Base-by-base conservation (phyloP, 2,888 invertebrate species). In the Incurvaria masculella region DNA sequence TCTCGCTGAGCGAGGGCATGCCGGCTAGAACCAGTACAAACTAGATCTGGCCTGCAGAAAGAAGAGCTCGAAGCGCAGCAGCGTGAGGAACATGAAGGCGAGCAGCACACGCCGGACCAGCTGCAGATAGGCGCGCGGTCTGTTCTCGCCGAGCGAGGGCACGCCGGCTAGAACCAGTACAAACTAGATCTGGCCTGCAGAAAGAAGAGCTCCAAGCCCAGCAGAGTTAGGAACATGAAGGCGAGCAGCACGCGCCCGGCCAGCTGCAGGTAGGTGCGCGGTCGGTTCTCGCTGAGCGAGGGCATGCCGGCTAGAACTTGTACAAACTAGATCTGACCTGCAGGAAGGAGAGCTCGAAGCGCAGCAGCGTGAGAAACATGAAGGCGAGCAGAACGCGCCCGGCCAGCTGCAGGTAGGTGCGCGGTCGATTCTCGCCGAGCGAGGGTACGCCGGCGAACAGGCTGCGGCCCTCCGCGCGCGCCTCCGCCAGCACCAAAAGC, bases 71-170 rank as follows among this genome's bases (percentile, higher is more conserved):
- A 98, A 93, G 62, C 97, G 85, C 54, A 99, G 86, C 47, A 99
- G 81, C 10, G 98, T 98, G 62, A 97, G 85, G 71, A 99, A 99
- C 99, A 99, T 99, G 72, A 99, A 97, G 20, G 98, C 97, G 49
- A 99, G 82, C 47, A 99, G 83, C 55, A 98, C 85, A 57, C 99
- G 86, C 33, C 99, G 99, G 47, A 95, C 94, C 27, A 99, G 81
- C 78, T 98, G 97, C 66, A 99, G 82, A 70, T 97, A 94, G 59
- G 92, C 94, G 78, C 97, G 97, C 47, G 97, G 98, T 65, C 94
- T 94, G 74, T 96, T 97, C 61, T 99, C 98, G 52, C 93, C 93
- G 46, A 94, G 72, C 5, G 88, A 86, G 44, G 94, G 94, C 50
- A 94, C 93, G 19, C 99, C 99, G 43, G 99, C 98, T n/a, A n/a